phyloP scores from a whole-genome alignment of 2,888 invertebrate genomes.

The Tromatobia lineatoria region DNA sequence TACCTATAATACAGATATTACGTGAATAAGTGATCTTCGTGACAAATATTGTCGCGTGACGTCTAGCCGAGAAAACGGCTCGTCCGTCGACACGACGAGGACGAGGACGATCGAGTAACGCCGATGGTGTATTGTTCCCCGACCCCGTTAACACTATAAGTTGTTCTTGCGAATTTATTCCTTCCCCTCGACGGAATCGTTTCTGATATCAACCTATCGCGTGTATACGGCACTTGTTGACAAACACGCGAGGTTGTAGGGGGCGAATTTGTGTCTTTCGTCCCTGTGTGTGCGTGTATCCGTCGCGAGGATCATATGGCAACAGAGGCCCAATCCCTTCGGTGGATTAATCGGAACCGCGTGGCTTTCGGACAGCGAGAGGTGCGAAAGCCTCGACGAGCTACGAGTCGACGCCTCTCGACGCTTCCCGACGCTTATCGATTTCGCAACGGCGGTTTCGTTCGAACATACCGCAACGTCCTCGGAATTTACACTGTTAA shows the following conservation, averaged over 20 bases:
- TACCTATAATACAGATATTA: conserved; percentile 38
- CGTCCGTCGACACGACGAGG: conserved; percentile 22
- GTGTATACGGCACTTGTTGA: conserved; percentile 77
- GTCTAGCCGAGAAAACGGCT: conserved; percentile 15
- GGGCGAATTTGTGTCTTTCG: background rate
- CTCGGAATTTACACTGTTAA: too few relatives aligned
- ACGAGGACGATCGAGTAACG: conserved; percentile 28
- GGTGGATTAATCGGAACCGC: conserved; percentile 5
- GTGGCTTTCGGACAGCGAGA: conserved; percentile 9
- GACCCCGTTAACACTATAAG: conserved; percentile 16
- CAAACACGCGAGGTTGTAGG: conserved; percentile 71
- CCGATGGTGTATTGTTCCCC: conserved; percentile 22
- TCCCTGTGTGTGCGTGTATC: conserved; percentile 1
- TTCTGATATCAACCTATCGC: background rate
- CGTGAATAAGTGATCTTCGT: conserved; percentile 42
- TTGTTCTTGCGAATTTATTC: background rate
- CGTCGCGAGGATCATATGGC: background rate
- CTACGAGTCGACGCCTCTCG: conserved; percentile 74
- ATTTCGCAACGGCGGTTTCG: conserved; percentile 56
- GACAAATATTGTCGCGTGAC: conserved; percentile 58
- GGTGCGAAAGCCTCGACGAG: conserved; percentile 13
- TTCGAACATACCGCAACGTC: conserved; percentile 46
- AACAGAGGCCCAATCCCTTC: background rate
- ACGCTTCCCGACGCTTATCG: conserved; percentile 69
- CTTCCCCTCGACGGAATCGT: background rate